Conservation (phyloP, 2,888 invertebrate species). For the Pseudococcus longispinus region DNA sequence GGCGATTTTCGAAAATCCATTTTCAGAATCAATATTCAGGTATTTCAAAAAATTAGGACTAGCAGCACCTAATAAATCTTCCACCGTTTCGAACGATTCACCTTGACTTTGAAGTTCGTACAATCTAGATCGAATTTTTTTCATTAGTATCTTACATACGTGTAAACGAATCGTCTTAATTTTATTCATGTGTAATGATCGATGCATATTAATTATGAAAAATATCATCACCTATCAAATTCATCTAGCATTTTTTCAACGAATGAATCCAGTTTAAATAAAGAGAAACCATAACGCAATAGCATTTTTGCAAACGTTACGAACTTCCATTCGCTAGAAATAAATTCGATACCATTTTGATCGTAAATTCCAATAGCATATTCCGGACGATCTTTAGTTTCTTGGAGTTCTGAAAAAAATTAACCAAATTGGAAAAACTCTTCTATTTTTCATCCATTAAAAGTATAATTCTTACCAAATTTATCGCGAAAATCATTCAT, state of each 20-base stretch:
- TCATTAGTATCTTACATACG: background rate
- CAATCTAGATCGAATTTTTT: conserved; percentile 64
- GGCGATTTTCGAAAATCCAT: conserved; percentile 62
- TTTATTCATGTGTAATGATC: too few relatives aligned
- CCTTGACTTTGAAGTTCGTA: conserved; percentile 67
- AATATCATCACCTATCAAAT: conserved; percentile 63
- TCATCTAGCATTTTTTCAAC: conserved; percentile 63
- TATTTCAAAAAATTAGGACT: conserved; percentile 65
- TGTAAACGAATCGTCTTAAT: too few relatives aligned
- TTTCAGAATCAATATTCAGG: conserved; percentile 63
- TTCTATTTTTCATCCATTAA: background rate
- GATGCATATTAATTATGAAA: background rate
- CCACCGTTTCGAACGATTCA: conserved; percentile 65
- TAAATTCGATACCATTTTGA: conserved; percentile 66
- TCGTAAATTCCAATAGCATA: conserved; percentile 65
- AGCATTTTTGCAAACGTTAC: conserved; percentile 65
- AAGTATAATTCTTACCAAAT: conserved; percentile 63
- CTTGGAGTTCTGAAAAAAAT: conserved; percentile 53
- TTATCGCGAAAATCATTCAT: conserved; percentile 67
- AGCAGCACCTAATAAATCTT: conserved; percentile 67
- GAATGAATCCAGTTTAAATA: conserved; percentile 64
- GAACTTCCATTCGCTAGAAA: conserved; percentile 65
- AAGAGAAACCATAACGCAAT: conserved; percentile 67
- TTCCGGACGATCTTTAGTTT: conserved; percentile 48
- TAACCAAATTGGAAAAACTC: background rate